Conservation (phyloP, 2,113 vertebrate species). For the Caretta caretta region DNA sequence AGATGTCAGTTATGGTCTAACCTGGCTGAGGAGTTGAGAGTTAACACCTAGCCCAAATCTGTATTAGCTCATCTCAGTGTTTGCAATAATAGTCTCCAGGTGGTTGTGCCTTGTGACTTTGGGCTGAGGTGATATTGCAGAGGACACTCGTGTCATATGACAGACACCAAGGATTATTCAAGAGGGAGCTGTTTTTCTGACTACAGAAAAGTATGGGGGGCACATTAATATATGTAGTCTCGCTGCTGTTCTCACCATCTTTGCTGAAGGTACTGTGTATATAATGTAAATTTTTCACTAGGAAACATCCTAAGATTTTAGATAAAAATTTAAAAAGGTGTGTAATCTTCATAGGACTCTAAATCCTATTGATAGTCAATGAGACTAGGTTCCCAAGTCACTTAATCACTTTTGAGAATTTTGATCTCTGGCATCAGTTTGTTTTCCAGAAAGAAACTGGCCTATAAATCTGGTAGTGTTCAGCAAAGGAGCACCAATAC, state of each 20-base stretch:
- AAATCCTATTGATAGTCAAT: not conserved
- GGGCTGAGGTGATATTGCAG: not conserved
- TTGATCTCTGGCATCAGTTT: not conserved
- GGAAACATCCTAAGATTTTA: not conserved
- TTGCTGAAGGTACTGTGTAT: fast-evolving
- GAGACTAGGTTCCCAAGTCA: fast-evolving
- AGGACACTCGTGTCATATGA: not conserved
- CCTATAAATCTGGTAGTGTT: fast-evolving
- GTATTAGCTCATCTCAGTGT: fast-evolving
- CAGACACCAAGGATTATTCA: not conserved
- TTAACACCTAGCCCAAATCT: not conserved
- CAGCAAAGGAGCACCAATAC: not conserved
- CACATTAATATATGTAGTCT: fast-evolving
- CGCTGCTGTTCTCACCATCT: not conserved
- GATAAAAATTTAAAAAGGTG: fast-evolving
- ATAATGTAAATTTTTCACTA: fast-evolving
- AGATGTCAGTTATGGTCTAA: fast-evolving
- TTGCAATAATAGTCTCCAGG: not conserved
- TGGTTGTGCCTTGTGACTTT: fast-evolving
- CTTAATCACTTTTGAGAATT: not conserved
- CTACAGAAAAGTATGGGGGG: fast-evolving
- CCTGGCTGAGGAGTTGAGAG: not conserved
- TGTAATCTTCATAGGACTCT: fast-evolving
- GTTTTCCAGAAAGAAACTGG: not conserved
- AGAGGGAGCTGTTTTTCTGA: not conserved